Evolutionary conservation across 2,888 invertebrate species (phyloP).

Genomic region (Lissonota sp.): DNA sequence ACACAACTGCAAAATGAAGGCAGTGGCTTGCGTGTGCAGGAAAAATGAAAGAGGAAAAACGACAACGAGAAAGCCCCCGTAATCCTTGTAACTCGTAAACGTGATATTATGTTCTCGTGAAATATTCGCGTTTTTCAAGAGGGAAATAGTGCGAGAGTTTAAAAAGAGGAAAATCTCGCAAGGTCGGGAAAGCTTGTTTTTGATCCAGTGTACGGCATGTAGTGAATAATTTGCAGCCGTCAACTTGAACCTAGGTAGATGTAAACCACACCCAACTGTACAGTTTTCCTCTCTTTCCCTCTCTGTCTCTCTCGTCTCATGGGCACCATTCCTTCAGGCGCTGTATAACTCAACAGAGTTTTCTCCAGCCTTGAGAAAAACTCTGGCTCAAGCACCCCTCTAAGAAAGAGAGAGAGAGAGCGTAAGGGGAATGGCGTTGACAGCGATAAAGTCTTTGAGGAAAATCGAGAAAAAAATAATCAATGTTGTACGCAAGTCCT

Average conservation of each 20-base stretch:
- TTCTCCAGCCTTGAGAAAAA: conserved; percentile 42
- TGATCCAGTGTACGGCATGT: conserved; percentile 20
- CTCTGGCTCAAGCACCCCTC: conserved; percentile 30
- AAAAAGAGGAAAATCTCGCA: conserved; percentile 37
- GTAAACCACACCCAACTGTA: conserved; percentile 26
- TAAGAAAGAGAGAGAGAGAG: conserved; percentile 8
- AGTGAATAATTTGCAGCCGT: conserved; percentile 56
- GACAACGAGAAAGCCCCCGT: conserved; percentile 13
- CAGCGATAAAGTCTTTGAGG: conserved; percentile 3
- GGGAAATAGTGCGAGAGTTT: neutral
- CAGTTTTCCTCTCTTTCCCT: neutral
- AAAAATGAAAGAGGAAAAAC: neutral
- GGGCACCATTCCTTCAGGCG: conserved; percentile 31
- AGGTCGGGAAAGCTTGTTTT: conserved; percentile 30
- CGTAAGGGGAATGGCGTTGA: neutral
- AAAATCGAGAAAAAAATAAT: neutral
- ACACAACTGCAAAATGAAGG: conserved; percentile 29
- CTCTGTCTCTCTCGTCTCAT: conserved; percentile 15
- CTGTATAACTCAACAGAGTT: conserved; percentile 32
- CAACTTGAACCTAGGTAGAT: conserved; percentile 41
- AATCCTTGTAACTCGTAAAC: neutral
- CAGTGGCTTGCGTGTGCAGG: conserved; percentile 7
- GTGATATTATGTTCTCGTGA: conserved; percentile 1
- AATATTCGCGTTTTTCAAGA: conserved; percentile 19
- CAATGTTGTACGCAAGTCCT: neutral